phyloP scores from a whole-genome alignment of 35 echinoderm and acorn worm species.

The Hemicentrotus pulcherrimus region DNA sequence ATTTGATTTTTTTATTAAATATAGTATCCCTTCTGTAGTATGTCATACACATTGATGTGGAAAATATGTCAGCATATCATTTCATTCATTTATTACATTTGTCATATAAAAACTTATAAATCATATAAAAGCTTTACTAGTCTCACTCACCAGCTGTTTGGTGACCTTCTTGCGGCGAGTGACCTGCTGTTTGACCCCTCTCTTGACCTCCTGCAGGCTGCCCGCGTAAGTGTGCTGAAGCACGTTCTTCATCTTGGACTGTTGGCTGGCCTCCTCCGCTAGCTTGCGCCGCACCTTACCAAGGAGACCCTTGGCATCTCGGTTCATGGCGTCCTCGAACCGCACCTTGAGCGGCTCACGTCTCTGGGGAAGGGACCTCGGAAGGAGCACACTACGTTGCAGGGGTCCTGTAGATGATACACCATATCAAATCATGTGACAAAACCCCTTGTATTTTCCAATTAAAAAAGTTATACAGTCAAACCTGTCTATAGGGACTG shows the following conservation, averaged over 20 bases:
- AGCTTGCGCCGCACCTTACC: slow-evolving; percentile 76
- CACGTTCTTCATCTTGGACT: slow-evolving; percentile 62
- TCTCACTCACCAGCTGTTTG: slow-evolving; percentile 54
- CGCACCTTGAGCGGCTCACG: slow-evolving; percentile 20
- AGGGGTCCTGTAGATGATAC: not conserved
- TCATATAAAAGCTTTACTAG: not conserved
- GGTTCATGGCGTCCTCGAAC: slow-evolving; percentile 91
- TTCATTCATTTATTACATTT: too few relatives aligned
- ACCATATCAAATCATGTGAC: not conserved
- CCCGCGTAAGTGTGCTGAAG: slow-evolving; percentile 46
- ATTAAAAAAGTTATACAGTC: too few relatives aligned
- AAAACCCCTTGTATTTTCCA: too few relatives aligned
- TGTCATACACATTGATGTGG: too few relatives aligned
- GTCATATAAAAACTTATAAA: too few relatives aligned
- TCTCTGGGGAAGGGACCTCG: not conserved
- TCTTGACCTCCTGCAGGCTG: slow-evolving; percentile 56
- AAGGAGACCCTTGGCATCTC: slow-evolving; percentile 77
- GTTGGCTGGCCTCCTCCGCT: slow-evolving; percentile 66
- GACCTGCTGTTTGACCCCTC: slow-evolving; percentile 49
- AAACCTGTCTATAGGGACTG: too few relatives aligned
- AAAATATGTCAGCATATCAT: too few relatives aligned
- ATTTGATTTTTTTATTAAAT: too few relatives aligned
- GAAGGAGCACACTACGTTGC: slow-evolving; percentile 57
- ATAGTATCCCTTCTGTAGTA: too few relatives aligned
- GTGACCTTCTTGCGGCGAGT: slow-evolving; percentile 38